Evolutionary conservation across 64 coral and sea anemone species (phyloP).

Genomic region (Cladopsammia gracilis): DNA sequence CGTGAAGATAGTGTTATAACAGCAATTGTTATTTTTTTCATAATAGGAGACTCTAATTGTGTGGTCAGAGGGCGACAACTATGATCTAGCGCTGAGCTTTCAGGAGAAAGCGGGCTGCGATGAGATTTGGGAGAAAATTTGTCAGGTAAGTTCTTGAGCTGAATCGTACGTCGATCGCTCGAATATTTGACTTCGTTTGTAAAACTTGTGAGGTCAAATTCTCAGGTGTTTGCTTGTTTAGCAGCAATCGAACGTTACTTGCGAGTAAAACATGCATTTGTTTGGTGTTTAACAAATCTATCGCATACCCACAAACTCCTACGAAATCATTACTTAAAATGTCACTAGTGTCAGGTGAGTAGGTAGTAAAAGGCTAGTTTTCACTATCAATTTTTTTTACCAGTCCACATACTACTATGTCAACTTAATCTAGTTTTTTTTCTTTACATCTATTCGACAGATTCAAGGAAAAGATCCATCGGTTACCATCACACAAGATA

Average conservation of each 20-base stretch:
- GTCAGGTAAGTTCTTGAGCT: conserved; percentile 75
- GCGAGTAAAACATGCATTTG: not conserved
- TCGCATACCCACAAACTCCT: conserved; percentile 38
- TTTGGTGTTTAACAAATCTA: conserved; percentile 43
- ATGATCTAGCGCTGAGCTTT: conserved; percentile 98
- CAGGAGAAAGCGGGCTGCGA: conserved; percentile 99
- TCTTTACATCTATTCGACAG: conserved; percentile 74
- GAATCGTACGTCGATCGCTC: not conserved
- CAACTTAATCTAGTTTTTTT: conserved; percentile 1
- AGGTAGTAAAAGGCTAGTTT: not conserved
- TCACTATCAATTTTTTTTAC: conserved; percentile 51
- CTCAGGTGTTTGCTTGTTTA: not conserved
- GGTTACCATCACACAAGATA: conserved; percentile 95
- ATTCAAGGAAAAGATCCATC: conserved; percentile 99
- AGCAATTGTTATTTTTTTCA: conserved; percentile 18
- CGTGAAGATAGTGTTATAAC: conserved; percentile 5
- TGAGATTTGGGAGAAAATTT: conserved; percentile 99
- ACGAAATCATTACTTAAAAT: conserved; percentile 64
- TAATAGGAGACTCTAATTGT: conserved; percentile 97
- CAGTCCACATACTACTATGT: not conserved
- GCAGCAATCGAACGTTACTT: not conserved
- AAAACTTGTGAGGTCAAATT: not conserved
- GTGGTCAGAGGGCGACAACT: conserved; percentile 99
- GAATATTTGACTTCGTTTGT: not conserved
- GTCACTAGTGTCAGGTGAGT: not conserved